Conservation (phyloP, 2,797 vertebrate genomes). For the Pagetopsis macropterus region DNA sequence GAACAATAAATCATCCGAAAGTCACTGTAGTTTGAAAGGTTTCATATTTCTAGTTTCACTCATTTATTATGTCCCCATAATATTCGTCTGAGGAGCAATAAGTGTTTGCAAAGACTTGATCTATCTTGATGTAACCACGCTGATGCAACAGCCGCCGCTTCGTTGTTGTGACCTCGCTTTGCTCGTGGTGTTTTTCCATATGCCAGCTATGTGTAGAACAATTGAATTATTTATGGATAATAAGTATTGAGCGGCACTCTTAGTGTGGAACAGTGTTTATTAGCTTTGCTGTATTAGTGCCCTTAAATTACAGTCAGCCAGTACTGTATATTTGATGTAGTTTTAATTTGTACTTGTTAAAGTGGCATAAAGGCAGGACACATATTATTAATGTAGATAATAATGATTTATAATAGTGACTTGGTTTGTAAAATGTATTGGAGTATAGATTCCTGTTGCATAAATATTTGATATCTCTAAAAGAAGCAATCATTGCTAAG, state of each 20-base stretch:
- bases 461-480: conserved; percentile 64
- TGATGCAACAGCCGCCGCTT: conserved; percentile 26
- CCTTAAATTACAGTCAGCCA: conserved; percentile 13
- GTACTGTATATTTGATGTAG: not conserved
- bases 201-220: conserved; percentile 32
- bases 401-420: conserved; percentile 36
- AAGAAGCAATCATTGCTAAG: conserved; percentile 60
- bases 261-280: conserved; percentile 35
- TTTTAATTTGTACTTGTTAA: conserved; percentile 3
- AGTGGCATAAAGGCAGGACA: conserved; percentile 11
- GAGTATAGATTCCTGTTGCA: conserved; percentile 46
- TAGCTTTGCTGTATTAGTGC: conserved; percentile 17
- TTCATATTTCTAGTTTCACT: conserved; percentile 13
- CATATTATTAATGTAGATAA: conserved; percentile 32
- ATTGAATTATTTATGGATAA: conserved; percentile 54
- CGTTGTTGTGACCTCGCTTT: conserved; percentile 17
- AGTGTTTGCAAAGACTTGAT: conserved; percentile 27
- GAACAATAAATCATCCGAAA: conserved; percentile 16
- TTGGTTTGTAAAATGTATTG: conserved; percentile 36
- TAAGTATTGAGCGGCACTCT: conserved; percentile 24
- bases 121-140: conserved; percentile 27
- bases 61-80: not conserved
- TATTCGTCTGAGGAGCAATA: conserved; percentile 23
- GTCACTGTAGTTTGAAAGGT: conserved; percentile 12
- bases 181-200: conserved; percentile 29